Evolutionary conservation across 2,113 vertebrate species (phyloP), one percentile per base, ranked within the genome.

Genomic region (Platycercus adscitus): DNA sequence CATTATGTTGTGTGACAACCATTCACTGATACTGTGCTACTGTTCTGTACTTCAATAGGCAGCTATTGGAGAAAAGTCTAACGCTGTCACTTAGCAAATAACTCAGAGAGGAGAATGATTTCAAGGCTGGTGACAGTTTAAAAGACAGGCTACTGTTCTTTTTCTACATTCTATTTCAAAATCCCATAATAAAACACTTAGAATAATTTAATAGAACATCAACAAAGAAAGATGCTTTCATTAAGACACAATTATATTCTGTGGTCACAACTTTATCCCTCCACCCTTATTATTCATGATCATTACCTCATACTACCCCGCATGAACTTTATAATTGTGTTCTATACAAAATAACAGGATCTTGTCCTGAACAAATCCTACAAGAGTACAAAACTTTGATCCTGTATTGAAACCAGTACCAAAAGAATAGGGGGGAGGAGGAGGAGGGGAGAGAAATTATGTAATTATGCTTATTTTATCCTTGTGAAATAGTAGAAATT

Each of bases 1-100:
- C 1, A 0, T n/a, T 35, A 10, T 2, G 10, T 17, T 44, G 39
- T 16, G 8, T 9, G 20, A 56, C 17, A 43, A 44, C 7, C 6
- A 43, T 35, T 20, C 53, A 76, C 7, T 2, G 2, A 50, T 10
- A 56, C 10, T 13, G 29, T 4, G 26, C 37, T 49, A 2, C 52
- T 24, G 63, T 56, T 31, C 7, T 8, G 17, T 25, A 28, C 41
- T 77, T 43, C 56, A 80, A 88, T 0, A 49, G 28, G 28, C 6
- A 77, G 14, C 17, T 43, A 7, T 5, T 65, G 17, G 78, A 79
- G 64, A 39, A 72, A 6, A 79, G 15, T 33, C 55, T 5, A 86
- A 41, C 35, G 39, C 28, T 83, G 26, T 49, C 20, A 21, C 17
- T 55, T 69, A 31, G 18, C 10, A 61, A 16, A 21, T 11, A 63